These are phyloP conservation scores for Pocillopora meandrina DNA, from an alignment of 92 coral and sea anemone species.

Conservation along the genomic window DNA sequence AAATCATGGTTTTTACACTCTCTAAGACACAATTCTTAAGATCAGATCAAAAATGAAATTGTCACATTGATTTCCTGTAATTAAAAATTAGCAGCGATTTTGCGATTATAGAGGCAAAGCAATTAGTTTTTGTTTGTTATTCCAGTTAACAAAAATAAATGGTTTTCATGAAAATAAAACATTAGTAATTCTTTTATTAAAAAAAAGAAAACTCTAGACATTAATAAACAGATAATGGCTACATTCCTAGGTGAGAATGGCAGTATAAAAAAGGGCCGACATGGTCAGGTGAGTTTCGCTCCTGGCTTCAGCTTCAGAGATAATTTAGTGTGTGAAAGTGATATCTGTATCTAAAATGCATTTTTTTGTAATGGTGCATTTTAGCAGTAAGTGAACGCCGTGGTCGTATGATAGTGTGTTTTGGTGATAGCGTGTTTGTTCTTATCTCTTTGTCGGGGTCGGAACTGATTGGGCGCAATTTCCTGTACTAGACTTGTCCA, in stretches of 20 bases:
- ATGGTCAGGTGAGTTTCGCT: not conserved
- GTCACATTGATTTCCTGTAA: not conserved
- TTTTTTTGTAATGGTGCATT: not conserved
- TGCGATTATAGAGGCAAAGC: conserved; percentile 5
- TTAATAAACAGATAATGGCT: not conserved
- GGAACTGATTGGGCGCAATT: conserved; percentile 27
- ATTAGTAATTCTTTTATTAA: conserved; percentile 5
- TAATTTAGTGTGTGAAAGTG: not conserved
- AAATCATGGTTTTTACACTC: not conserved
- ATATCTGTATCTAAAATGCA: not conserved
- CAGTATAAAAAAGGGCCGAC: not conserved
- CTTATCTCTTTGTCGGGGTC: conserved; percentile 37
- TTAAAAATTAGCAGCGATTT: conserved; percentile 15
- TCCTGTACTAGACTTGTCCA: conserved; percentile 27
- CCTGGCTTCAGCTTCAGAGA: not conserved
- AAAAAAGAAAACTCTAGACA: conserved; percentile 6
- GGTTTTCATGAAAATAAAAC: conserved; percentile 8
- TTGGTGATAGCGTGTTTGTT: conserved; percentile 17
- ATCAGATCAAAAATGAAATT: not conserved
- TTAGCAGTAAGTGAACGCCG: conserved; percentile 10
- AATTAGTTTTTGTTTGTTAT: conserved; percentile 15
- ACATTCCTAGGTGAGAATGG: not conserved
- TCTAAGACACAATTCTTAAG: not conserved
- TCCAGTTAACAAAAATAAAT: not conserved
- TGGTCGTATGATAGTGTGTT: not conserved